Percentiles rank a stretch among this genome's conserved stretches.
Evolutionary conservation across 2,797 vertebrate species (phyloP).

Genomic region (Pantherophis alleghaniensis): DNA sequence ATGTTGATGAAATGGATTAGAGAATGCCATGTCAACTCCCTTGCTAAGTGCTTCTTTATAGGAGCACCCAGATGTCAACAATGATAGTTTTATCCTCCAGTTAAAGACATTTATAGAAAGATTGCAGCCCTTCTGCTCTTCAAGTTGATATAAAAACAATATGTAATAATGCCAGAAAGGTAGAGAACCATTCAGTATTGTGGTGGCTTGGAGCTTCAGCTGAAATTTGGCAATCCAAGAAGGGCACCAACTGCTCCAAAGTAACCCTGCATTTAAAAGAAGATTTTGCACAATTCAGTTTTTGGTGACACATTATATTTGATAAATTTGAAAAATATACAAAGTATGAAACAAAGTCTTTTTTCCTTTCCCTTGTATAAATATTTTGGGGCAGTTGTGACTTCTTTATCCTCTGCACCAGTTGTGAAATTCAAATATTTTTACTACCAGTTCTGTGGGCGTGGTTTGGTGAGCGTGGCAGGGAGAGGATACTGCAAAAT

Average conservation of each 20-base stretch:
- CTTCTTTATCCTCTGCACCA: background rate
- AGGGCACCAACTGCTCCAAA: constrained; percentile 83
- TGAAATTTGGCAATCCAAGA: constrained; percentile 80
- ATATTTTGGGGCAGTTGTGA: background rate
- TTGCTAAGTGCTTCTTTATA: constrained; percentile 44
- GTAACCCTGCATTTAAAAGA: constrained; percentile 72
- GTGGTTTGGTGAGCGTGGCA: too few relatives aligned
- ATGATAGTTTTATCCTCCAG: constrained; percentile 55
- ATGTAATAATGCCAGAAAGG: constrained; percentile 40
- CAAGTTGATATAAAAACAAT: constrained; percentile 52
- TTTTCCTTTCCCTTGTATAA: background rate
- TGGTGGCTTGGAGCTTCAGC: constrained; percentile 62
- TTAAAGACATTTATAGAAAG: constrained; percentile 57
- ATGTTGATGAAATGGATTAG: constrained; percentile 28
- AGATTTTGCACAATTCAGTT: constrained; percentile 38
- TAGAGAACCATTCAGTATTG: constrained; percentile 54
- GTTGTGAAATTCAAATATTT: too few relatives aligned
- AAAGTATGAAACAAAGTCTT: background rate
- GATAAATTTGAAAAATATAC: background rate
- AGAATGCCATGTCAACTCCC: constrained; percentile 27
- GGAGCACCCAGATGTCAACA: constrained; percentile 49
- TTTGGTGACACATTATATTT: constrained; percentile 30
- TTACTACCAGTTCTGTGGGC: too few relatives aligned
- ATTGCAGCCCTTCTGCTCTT: constrained; percentile 53
- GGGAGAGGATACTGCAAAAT: too few relatives aligned